A percentile compares a stretch with the other conserved stretches of the same genome.
These are phyloP conservation scores for Tetragonula carbonaria DNA, from an alignment of 2,888 invertebrate genomes.

Conservation along the genomic window DNA sequence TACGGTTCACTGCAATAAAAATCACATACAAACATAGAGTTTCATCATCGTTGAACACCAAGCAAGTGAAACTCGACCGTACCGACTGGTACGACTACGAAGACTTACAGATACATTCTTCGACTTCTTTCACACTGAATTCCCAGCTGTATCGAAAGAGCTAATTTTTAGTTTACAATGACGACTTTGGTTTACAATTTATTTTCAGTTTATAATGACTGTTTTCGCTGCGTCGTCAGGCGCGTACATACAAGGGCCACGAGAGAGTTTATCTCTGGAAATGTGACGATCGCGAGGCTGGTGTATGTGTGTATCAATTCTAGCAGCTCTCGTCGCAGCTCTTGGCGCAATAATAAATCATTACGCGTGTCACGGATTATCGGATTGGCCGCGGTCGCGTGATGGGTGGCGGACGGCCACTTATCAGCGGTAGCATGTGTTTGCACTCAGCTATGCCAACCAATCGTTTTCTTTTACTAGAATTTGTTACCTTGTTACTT, in stretches of 20 bases:
- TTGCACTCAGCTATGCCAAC: slow-evolving; percentile 75
- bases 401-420: slow-evolving; percentile 66
- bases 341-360: slow-evolving; percentile 71
- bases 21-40: too few relatives aligned
- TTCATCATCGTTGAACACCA: too few relatives aligned
- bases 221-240: background rate
- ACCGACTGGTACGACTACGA: too few relatives aligned
- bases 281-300: background rate
- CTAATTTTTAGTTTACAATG: too few relatives aligned
- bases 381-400: slow-evolving; percentile 66
- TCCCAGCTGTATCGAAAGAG: too few relatives aligned
- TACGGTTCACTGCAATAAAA: too few relatives aligned
- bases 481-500: slow-evolving; percentile 46
- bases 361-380: slow-evolving; percentile 74
- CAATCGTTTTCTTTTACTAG: slow-evolving; percentile 39
- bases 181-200: too few relatives aligned
- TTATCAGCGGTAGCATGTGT: slow-evolving; percentile 77
- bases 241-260: background rate
- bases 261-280: slow-evolving; percentile 43
- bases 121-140: too few relatives aligned
- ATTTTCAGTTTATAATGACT: background rate
- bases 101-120: too few relatives aligned
- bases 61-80: too few relatives aligned
- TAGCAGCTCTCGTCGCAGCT: slow-evolving; percentile 21
- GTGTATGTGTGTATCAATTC: background rate